A percentile compares a stretch with the other conserved stretches of the same genome.
These are phyloP conservation scores for Drosophila cognata DNA, from an alignment of 2,888 invertebrate genomes.

Conservation along the genomic window DNA sequence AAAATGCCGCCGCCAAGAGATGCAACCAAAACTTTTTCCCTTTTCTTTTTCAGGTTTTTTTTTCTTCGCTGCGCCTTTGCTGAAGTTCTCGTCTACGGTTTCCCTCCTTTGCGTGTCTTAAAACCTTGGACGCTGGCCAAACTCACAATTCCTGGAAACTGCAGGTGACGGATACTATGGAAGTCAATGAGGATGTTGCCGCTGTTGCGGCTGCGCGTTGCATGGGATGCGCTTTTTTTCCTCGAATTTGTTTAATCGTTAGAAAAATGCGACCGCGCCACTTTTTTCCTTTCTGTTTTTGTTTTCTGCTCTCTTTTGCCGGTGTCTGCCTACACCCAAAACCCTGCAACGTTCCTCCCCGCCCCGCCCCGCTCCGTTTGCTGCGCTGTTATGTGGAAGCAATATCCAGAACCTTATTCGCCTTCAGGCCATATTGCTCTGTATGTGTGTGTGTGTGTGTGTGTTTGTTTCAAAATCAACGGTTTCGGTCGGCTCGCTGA, in stretches of 20 bases:
- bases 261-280: conserved; percentile 79
- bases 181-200: conserved; percentile 29
- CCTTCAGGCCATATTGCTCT: conserved; percentile 9
- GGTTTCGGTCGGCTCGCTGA: conserved; percentile 56
- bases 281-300: conserved; percentile 27
- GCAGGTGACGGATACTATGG: conserved; percentile 78
- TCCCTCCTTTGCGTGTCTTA: conserved; percentile 42
- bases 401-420: conserved; percentile 17
- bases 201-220: conserved; percentile 70
- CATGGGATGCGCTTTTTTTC: conserved; percentile 82
- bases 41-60: conserved; percentile 6
- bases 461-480: conserved; percentile 66
- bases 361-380: not conserved
- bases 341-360: not conserved
- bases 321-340: conserved; percentile 14
- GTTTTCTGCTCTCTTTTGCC: not conserved
- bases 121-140: conserved; percentile 40
- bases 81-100: conserved; percentile 34
- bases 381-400: conserved; percentile 41
- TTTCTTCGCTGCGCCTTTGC: conserved; percentile 21
- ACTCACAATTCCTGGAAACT: conserved; percentile 79
- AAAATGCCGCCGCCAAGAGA: conserved; percentile 63
- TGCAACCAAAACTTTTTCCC: conserved; percentile 60
- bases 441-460: not conserved
- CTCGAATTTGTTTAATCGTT: conserved; percentile 85